phyloP scores from a whole-genome alignment of 2,888 invertebrate genomes.

The Tryphoninae sp. region DNA sequence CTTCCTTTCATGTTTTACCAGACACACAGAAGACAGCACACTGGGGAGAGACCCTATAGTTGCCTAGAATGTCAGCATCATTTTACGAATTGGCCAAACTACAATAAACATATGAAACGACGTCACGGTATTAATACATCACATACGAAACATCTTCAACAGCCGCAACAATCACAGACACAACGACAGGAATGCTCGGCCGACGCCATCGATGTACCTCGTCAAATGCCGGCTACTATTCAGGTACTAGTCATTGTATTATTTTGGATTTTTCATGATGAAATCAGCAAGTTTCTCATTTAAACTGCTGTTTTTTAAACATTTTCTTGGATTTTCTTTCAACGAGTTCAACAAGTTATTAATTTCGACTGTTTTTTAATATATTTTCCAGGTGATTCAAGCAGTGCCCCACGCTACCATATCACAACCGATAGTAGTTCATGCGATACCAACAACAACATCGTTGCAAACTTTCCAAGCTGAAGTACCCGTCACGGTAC shows the following conservation, averaged over 20 bases:
- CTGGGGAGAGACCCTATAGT: constrained; percentile 87
- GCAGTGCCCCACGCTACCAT: constrained; percentile 72
- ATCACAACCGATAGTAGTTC: constrained; percentile 77
- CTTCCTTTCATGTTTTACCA: constrained; percentile 64
- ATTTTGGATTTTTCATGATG: not conserved
- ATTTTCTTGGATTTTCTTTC: not conserved
- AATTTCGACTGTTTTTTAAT: not conserved
- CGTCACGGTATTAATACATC: constrained; percentile 86
- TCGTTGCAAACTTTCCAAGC: constrained; percentile 74
- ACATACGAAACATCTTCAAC: constrained; percentile 77
- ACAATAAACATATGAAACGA: constrained; percentile 91
- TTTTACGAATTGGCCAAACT: constrained; percentile 92
- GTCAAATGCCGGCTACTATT: constrained; percentile 66
- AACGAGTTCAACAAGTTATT: constrained; percentile 6
- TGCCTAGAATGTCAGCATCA: constrained; percentile 88
- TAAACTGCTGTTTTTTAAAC: not conserved
- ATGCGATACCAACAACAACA: constrained; percentile 71
- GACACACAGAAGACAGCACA: constrained; percentile 89
- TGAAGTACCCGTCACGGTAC: constrained; percentile 68
- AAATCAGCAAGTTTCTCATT: not conserved
- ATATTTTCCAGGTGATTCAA: constrained; percentile 68
- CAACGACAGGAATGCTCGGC: constrained; percentile 54
- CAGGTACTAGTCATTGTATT: constrained; percentile 60
- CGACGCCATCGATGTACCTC: constrained; percentile 52
- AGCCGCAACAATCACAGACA: constrained; percentile 67